Percentiles rank a stretch among this genome's conserved stretches.
These are phyloP conservation scores for Procavia capensis DNA, from an alignment of 2,113 vertebrate species.

Conservation along the genomic window DNA sequence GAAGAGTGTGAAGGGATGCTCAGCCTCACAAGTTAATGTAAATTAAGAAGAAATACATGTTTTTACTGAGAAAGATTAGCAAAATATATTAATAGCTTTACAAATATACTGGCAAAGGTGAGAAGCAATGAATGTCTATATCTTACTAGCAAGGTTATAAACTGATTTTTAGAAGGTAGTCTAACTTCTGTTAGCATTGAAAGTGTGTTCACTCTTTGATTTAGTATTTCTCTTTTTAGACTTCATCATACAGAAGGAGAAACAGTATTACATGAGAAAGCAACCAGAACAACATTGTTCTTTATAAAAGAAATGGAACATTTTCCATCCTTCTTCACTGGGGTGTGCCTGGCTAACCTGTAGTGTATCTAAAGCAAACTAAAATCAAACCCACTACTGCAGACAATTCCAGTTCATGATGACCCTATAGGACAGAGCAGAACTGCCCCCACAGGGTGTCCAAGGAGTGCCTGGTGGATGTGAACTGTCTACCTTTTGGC, in stretches of 20 bases:
- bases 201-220: background rate
- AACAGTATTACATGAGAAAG: background rate
- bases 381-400: too few relatives aligned
- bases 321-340: background rate
- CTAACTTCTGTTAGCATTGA: background rate
- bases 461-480: too few relatives aligned
- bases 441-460: too few relatives aligned
- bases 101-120: background rate
- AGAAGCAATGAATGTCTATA: background rate
- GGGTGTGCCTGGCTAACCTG: background rate
- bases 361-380: background rate
- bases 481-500: too few relatives aligned
- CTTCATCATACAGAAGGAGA: background rate
- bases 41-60: background rate
- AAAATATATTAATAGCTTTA: too few relatives aligned
- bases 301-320: background rate
- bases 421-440: too few relatives aligned
- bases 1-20: background rate
- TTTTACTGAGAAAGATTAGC: background rate
- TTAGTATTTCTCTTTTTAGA: constrained; percentile 4
- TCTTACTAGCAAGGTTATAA: background rate
- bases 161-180: background rate
- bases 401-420: too few relatives aligned
- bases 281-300: background rate
- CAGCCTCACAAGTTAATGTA: background rate